Percentiles rank a stretch among this genome's conserved stretches.
Evolutionary conservation across 2,888 invertebrate genomes (phyloP).

Genomic region (Atrina japonica): DNA sequence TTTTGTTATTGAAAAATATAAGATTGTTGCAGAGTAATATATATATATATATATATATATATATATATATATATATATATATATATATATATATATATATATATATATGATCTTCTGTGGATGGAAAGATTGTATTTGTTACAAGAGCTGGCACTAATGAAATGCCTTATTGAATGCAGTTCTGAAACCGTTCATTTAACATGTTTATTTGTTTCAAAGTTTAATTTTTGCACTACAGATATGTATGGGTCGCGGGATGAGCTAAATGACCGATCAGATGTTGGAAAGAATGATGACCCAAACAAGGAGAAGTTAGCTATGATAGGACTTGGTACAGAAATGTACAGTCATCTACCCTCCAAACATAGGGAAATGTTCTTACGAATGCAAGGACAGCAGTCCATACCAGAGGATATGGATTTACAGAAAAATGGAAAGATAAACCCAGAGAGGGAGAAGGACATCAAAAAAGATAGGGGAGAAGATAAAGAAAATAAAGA

Average conservation of each 20-base stretch:
- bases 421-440: constrained; percentile 70
- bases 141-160: too few species aligned
- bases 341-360: constrained; percentile 84
- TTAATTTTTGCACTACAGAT: too few species aligned
- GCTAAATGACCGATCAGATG: neutral
- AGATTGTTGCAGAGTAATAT: too few species aligned
- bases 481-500: constrained; percentile 23
- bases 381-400: constrained; percentile 84
- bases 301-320: constrained; percentile 37
- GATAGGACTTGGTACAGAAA: constrained; percentile 52
- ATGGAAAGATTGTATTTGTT: too few species aligned
- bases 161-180: too few species aligned
- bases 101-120: neutral
- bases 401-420: constrained; percentile 83
- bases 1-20: too few species aligned
- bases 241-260: too few species aligned
- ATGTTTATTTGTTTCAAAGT: too few species aligned
- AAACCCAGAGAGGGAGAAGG: constrained; percentile 43
- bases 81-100: too few species aligned
- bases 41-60: too few species aligned
- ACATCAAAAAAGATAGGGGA: constrained; percentile 35
- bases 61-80: too few species aligned
- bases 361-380: constrained; percentile 86
- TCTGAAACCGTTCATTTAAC: too few species aligned
- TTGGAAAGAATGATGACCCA: constrained; percentile 11